phyloP scores from a whole-genome alignment of 2,888 invertebrate genomes.

The Candidula unifasciata region DNA sequence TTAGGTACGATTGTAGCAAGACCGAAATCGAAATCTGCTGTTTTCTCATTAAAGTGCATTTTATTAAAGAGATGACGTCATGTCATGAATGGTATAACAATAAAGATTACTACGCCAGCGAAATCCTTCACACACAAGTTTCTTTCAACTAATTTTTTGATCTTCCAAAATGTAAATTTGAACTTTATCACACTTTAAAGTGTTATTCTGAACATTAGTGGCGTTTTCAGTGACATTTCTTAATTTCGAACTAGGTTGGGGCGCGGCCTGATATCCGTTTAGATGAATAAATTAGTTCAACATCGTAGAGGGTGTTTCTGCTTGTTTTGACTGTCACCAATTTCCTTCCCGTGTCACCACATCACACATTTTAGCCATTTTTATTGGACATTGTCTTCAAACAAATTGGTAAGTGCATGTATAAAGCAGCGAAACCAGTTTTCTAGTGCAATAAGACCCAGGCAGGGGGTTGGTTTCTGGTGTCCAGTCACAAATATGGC shows the following conservation, averaged over 20 bases:
- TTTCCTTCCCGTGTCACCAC: conserved; percentile 1
- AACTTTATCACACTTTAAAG: neutral
- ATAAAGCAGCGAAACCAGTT: neutral
- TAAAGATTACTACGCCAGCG: neutral
- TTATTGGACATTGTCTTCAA: neutral
- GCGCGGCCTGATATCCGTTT: conserved; percentile 53
- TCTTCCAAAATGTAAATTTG: neutral
- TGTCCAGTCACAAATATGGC: conserved; percentile 15
- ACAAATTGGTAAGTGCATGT: neutral
- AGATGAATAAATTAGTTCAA: conserved; percentile 58
- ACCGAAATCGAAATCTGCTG: no score
- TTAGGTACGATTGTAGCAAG: neutral
- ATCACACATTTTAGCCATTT: neutral
- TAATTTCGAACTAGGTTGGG: conserved; percentile 27
- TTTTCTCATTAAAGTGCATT: no score
- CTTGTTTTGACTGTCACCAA: conserved; percentile 52
- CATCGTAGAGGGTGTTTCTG: conserved; percentile 66
- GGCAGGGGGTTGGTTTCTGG: neutral
- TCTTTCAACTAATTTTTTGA: neutral
- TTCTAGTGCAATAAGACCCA: neutral
- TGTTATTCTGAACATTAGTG: neutral
- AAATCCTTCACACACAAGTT: neutral
- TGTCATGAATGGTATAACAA: no score
- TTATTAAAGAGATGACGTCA: no score
- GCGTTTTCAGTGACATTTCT: no score